Conservation (phyloP, 2,113 vertebrate species). For the Dermatemys mawii region DNA sequence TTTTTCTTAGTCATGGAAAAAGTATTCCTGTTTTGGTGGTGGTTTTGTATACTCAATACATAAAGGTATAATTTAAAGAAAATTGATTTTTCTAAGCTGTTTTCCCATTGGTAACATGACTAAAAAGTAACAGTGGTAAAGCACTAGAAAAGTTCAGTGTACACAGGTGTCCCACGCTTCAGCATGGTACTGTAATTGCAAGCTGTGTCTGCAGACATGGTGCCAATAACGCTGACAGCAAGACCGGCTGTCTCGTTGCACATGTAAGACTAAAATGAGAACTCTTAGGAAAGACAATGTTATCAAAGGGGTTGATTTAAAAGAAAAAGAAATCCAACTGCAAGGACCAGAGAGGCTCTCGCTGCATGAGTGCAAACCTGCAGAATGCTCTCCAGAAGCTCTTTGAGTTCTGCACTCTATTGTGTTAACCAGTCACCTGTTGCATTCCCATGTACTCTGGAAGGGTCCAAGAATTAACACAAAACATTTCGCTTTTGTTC, state of each 20-base stretch:
- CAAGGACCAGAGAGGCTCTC: background rate
- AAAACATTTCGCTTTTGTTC: background rate
- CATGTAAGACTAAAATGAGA: background rate
- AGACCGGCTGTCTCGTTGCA: accelerated
- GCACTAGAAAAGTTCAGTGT: slow-evolving; percentile 14
- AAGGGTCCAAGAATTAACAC: background rate
- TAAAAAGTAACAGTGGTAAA: slow-evolving; percentile 55
- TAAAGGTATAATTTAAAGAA: slow-evolving; percentile 76
- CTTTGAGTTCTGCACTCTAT: background rate
- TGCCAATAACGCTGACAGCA: background rate
- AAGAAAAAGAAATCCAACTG: background rate
- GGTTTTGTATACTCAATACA: slow-evolving; percentile 65
- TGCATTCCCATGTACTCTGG: background rate
- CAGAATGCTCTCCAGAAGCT: background rate
- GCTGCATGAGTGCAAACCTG: background rate
- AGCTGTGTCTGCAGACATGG: background rate
- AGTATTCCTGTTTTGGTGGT: slow-evolving; percentile 67
- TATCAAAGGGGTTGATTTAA: background rate
- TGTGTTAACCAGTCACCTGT: background rate
- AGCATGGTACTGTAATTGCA: background rate
- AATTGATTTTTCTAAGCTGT: slow-evolving; percentile 76
- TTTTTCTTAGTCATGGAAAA: slow-evolving; percentile 59
- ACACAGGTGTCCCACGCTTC: background rate
- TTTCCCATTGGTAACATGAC: slow-evolving; percentile 66
- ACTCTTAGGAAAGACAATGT: background rate